Percentiles rank a stretch among this genome's conserved stretches.
Evolutionary conservation across 2,797 vertebrate species (phyloP).

Genomic region (Schizopygopsis pylzovi): DNA sequence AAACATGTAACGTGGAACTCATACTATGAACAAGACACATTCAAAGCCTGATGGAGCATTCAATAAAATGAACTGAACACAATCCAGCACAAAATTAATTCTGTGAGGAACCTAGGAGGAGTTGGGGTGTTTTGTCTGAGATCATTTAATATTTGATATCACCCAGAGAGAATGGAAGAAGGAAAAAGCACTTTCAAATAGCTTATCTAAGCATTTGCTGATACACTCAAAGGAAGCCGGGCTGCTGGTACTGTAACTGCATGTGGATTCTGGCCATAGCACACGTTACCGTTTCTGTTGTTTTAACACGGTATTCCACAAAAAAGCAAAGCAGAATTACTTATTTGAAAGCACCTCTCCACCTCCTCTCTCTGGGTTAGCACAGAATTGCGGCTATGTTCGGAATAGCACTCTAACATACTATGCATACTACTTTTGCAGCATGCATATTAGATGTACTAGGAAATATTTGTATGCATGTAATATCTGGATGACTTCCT

Average conservation of each 20-base stretch:
- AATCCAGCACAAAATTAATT: slow-evolving; percentile 58
- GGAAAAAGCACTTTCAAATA: slow-evolving; percentile 25
- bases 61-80: slow-evolving; percentile 56
- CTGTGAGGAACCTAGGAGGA: slow-evolving; percentile 54
- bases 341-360: slow-evolving; percentile 30
- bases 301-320: neutral
- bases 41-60: slow-evolving; percentile 61
- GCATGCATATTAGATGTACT: neutral
- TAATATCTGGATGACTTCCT: too few species aligned
- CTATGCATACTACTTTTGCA: neutral
- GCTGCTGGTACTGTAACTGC: neutral
- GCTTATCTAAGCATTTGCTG: slow-evolving; percentile 25
- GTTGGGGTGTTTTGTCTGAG: slow-evolving; percentile 56
- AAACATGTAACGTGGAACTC: slow-evolving; percentile 51
- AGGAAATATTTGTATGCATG: neutral
- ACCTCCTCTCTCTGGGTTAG: slow-evolving; percentile 3
- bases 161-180: slow-evolving; percentile 22
- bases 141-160: slow-evolving; percentile 46
- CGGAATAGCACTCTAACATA: neutral
- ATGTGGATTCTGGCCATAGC: neutral
- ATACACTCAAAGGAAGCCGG: slow-evolving; percentile 15
- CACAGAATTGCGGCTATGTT: neutral
- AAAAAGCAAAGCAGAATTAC: slow-evolving; percentile 38
- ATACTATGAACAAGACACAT: slow-evolving; percentile 52
- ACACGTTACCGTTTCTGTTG: neutral